Percentiles rank a stretch among this genome's conserved stretches.
phyloP scores from a whole-genome alignment of 2,113 vertebrate genomes.

The Notarius quadriscutis region DNA sequence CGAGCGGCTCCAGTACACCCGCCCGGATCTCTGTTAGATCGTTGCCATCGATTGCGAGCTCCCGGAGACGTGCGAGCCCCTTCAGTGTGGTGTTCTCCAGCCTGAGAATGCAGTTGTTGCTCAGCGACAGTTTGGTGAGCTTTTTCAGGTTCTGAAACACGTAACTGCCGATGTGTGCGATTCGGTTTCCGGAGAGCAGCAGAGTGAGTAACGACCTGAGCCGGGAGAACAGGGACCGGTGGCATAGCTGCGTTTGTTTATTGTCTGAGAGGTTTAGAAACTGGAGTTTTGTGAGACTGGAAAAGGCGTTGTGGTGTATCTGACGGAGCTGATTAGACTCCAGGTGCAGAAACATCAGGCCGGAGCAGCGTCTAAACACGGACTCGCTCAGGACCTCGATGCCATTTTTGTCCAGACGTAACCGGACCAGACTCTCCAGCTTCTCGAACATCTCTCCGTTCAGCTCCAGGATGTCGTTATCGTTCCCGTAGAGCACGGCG shows the following conservation, averaged over 20 bases:
- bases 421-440: constrained; percentile 80
- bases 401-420: constrained; percentile 86
- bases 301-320: constrained; percentile 84
- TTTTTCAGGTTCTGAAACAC: constrained; percentile 84
- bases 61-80: constrained; percentile 80
- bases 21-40: constrained; percentile 78
- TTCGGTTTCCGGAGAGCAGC: constrained; percentile 84
- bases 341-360: constrained; percentile 87
- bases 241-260: constrained; percentile 80
- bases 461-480: constrained; percentile 81
- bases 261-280: constrained; percentile 90
- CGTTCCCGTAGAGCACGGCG: constrained; percentile 84
- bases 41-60: constrained; percentile 86
- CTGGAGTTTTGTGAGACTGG: constrained; percentile 81
- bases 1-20: constrained; percentile 81
- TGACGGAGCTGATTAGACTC: constrained; percentile 87
- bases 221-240: constrained; percentile 76
- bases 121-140: constrained; percentile 83
- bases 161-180: constrained; percentile 77
- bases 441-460: constrained; percentile 77
- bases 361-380: constrained; percentile 80
- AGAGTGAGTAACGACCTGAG: constrained; percentile 82
- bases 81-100: constrained; percentile 78
- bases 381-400: constrained; percentile 81
- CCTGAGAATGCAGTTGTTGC: constrained; percentile 80